Conservation (phyloP, 2,888 invertebrate genomes). For the Hirudinaria manillensis region DNA sequence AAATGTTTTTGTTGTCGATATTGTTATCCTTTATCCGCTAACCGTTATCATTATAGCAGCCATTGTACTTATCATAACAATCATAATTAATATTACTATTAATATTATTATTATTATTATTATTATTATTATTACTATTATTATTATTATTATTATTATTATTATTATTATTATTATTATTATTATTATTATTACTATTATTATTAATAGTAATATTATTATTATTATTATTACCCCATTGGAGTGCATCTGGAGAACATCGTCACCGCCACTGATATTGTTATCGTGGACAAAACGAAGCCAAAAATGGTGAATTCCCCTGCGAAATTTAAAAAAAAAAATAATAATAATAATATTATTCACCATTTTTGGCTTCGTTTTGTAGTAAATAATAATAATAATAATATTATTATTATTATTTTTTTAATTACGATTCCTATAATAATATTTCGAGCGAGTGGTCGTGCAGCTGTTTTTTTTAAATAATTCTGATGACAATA, state of each 20-base stretch:
- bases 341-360: too few species aligned
- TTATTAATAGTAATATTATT: conserved; percentile 4
- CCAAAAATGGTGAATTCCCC: too few species aligned
- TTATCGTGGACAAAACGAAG: not conserved
- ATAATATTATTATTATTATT: too few species aligned
- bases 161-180: conserved; percentile 14
- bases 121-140: conserved; percentile 19
- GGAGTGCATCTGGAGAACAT: conserved; percentile 6
- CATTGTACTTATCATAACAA: conserved; percentile 5
- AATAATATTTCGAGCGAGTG: too few species aligned
- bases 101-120: conserved; percentile 17
- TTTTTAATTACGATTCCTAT: too few species aligned
- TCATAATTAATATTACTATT: conserved; percentile 13
- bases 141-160: conserved; percentile 14
- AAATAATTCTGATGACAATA: too few species aligned
- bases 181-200: conserved; percentile 14
- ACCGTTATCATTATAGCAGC: conserved; percentile 16
- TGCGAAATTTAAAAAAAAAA: too few species aligned
- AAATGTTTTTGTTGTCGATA: not conserved
- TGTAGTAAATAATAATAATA: too few species aligned
- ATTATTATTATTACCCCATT: conserved; percentile 23
- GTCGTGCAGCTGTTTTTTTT: too few species aligned
- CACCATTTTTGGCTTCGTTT: too few species aligned
- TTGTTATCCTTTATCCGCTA: not conserved
- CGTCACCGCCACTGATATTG: not conserved